Evolutionary conservation across 2,797 vertebrate genomes (phyloP), one percentile per base, ranked within the genome.

Genomic region (Tragopan temminckii): DNA sequence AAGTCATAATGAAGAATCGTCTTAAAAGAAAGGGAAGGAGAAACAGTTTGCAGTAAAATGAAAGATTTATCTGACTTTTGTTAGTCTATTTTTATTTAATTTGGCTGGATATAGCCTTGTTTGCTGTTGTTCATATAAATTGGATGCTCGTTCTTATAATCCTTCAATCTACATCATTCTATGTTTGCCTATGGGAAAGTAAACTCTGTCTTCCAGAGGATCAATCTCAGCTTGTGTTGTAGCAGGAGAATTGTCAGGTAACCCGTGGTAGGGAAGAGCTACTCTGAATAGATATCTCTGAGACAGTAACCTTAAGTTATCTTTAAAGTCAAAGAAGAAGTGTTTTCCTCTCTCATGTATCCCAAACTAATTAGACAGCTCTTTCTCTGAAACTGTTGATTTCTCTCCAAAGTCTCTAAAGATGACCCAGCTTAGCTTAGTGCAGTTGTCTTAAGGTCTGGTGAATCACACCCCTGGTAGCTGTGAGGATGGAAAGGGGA

Each of bases 401-500:
- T 89, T 88, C 50, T 89, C 36, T 93, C 55, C 83, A 86, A 72
- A 91, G 55, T 35, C 55, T 75, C 12, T 78, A 76, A 71, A 78
- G 74, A 78, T 21, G 69, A 78, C 40, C 50, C 67, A 79, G 55
- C 76, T 95, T 80, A 55, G 62, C 55, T 89, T 52, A 93, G 66
- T 59, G 88, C 66, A 52, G 59, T 91, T 91, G 91, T 88, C 80
- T 88, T 84, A 84, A 95, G 88, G 80, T 83, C 88, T 91, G 82
- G 70, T 89, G 63, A 94, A 91, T 93, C 93, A 77, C 80, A 88
- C 77, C 93, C 77, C 70, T 67, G 88, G 46, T 92, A 94, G 52
- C 19, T 88, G 57, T 82, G 59, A 91, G 80, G 63, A 72, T 75
- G 52, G 88, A 90, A 77, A 93, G 85, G 87, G 87, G 62, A 97